Evolutionary conservation across 2,113 vertebrate genomes (phyloP).

Genomic region (Ceyx cyanopectus): DNA sequence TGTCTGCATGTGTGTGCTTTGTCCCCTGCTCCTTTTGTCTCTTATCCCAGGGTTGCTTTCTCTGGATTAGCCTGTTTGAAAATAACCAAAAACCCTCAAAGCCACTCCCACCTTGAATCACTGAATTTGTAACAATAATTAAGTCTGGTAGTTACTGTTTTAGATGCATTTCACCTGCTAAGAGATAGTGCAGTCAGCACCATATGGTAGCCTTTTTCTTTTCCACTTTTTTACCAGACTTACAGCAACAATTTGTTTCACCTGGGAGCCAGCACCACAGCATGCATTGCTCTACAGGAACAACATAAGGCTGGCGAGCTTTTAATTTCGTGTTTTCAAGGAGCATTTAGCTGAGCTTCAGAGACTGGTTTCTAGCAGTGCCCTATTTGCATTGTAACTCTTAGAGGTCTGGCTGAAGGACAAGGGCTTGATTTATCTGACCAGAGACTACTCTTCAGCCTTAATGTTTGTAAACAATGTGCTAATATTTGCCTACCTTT

Average conservation of each 20-base stretch:
- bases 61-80: neutral
- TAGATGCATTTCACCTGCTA: slow-evolving; percentile 66
- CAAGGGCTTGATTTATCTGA: neutral
- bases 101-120: neutral
- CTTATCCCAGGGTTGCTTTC: neutral
- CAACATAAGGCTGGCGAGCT: neutral
- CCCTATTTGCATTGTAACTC: neutral
- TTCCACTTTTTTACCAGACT: slow-evolving; percentile 27
- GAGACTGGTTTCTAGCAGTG: neutral
- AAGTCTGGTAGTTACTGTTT: slow-evolving; percentile 40
- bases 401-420: neutral
- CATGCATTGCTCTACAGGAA: slow-evolving; percentile 16
- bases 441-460: neutral
- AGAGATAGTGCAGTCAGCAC: slow-evolving; percentile 55
- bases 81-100: neutral
- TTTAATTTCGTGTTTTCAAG: slow-evolving; percentile 34
- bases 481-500: neutral
- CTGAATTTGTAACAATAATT: slow-evolving; percentile 61
- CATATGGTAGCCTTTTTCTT: slow-evolving; percentile 37
- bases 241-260: slow-evolving; percentile 60
- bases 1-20: neutral
- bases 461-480: neutral
- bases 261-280: slow-evolving; percentile 42
- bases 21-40: neutral
- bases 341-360: slow-evolving; percentile 4